These are phyloP conservation scores for Argyresthia albistria DNA, from an alignment of 2,888 invertebrate species.

Conservation along the genomic window DNA sequence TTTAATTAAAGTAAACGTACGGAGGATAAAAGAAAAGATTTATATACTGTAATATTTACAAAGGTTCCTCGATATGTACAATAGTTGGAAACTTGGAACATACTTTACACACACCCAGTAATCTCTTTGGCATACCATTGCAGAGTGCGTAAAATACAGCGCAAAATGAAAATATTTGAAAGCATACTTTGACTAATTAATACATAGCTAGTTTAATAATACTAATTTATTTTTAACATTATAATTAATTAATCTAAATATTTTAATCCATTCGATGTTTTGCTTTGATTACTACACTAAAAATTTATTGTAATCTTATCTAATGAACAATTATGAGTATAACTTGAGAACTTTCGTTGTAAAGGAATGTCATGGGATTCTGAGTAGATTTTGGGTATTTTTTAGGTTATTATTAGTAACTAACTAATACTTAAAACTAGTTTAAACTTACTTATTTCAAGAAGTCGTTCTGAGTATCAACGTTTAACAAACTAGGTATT, in stretches of 20 bases:
- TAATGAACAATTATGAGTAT: not conserved
- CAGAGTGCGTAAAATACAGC: conserved; percentile 23
- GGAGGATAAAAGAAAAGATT: not conserved
- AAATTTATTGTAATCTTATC: not conserved
- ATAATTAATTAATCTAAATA: not conserved
- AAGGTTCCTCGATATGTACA: not conserved
- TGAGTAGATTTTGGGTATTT: not conserved
- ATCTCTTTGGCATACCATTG: conserved; percentile 52
- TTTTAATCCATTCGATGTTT: no score
- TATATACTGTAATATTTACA: not conserved
- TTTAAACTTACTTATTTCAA: not conserved
- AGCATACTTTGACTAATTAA: not conserved
- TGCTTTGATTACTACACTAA: not conserved
- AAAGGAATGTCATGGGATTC: no score
- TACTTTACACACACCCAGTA: conserved; percentile 38
- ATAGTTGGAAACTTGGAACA: conserved; percentile 13
- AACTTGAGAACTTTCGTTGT: no score
- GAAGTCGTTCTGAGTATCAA: no score
- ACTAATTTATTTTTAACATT: not conserved
- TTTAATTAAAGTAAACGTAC: not conserved
- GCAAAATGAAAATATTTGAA: not conserved
- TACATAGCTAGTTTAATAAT: no score
- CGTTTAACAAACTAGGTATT: not conserved
- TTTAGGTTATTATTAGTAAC: not conserved
- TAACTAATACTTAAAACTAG: not conserved